Conservation (phyloP, 2,888 invertebrate genomes). For the Zhengitettix transpicula region DNA sequence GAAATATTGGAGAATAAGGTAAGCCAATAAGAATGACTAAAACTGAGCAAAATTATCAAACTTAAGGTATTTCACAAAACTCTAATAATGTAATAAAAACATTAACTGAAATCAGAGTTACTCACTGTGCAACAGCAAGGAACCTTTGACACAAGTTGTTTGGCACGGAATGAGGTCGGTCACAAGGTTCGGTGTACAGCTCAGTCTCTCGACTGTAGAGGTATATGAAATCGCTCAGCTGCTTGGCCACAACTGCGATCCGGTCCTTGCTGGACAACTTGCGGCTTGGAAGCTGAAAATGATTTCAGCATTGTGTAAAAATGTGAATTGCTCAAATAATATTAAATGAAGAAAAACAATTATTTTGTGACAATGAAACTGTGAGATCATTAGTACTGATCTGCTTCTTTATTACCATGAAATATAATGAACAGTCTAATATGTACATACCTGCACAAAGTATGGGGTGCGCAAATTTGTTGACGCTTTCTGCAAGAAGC, state of each 20-base stretch:
- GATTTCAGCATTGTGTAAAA: too few relatives aligned
- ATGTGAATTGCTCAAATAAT: too few relatives aligned
- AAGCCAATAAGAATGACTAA: too few relatives aligned
- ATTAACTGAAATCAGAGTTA: constrained; percentile 1
- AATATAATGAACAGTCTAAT: neutral
- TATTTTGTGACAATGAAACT: too few relatives aligned
- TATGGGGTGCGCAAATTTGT: constrained; percentile 53
- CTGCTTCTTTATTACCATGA: too few relatives aligned
- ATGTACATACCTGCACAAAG: constrained; percentile 33
- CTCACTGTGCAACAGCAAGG: constrained; percentile 38
- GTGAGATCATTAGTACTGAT: too few relatives aligned
- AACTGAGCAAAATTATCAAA: too few relatives aligned
- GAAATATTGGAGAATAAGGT: too few relatives aligned
- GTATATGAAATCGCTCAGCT: constrained; percentile 68
- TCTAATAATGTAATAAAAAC: neutral
- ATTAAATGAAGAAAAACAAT: too few relatives aligned
- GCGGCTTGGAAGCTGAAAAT: constrained; percentile 43
- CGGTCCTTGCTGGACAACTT: constrained; percentile 64
- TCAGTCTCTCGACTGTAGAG: constrained; percentile 72
- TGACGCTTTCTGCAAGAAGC: constrained; percentile 59
- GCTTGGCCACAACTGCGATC: constrained; percentile 68
- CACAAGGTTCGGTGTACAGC: constrained; percentile 52
- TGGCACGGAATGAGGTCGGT: constrained; percentile 39
- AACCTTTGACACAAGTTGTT: constrained; percentile 38
- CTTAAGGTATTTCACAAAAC: too few relatives aligned